Conservation (phyloP, 2,888 invertebrate genomes). For the Mesorhabditis belari region DNA sequence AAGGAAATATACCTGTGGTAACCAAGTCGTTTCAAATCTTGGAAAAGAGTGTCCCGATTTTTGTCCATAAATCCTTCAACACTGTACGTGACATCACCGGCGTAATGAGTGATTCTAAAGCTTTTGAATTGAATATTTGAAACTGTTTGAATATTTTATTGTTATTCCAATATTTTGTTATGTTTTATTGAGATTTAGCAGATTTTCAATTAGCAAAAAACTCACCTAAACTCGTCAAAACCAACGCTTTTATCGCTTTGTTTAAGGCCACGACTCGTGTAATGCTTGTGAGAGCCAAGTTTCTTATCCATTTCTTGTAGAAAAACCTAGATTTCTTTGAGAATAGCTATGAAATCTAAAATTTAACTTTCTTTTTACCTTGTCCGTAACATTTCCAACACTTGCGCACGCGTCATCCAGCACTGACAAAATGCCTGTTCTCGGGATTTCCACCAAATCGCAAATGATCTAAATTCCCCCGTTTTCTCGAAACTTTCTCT, state of each 20-base stretch:
- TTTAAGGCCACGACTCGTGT: slow-evolving; percentile 70
- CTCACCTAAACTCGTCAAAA: slow-evolving; percentile 52
- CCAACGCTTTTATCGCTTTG: slow-evolving; percentile 58
- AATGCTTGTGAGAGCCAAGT: slow-evolving; percentile 77
- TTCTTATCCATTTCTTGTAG: slow-evolving; percentile 87
- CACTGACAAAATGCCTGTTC: slow-evolving; percentile 81
- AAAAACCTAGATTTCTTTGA: slow-evolving; percentile 63
- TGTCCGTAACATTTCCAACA: slow-evolving; percentile 79
- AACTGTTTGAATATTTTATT: not conserved
- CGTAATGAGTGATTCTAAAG: slow-evolving; percentile 73
- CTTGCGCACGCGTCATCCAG: slow-evolving; percentile 95
- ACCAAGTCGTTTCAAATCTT: slow-evolving; percentile 87
- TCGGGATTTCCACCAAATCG: slow-evolving; percentile 85
- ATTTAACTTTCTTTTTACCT: slow-evolving; percentile 44
- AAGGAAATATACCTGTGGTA: slow-evolving; percentile 62
- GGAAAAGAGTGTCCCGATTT: slow-evolving; percentile 90
- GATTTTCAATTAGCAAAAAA: not conserved
- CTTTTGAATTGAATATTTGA: slow-evolving; percentile 13
- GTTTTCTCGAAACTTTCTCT: not conserved
- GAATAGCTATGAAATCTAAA: not conserved
- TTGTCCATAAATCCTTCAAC: slow-evolving; percentile 89
- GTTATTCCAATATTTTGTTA: too few relatives aligned
- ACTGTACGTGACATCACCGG: slow-evolving; percentile 88
- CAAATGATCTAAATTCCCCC: slow-evolving; percentile 66
- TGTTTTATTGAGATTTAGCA: not conserved